Base-by-base conservation (phyloP, 1,140 invertebrate genomes). In the Ips nitidus region DNA sequence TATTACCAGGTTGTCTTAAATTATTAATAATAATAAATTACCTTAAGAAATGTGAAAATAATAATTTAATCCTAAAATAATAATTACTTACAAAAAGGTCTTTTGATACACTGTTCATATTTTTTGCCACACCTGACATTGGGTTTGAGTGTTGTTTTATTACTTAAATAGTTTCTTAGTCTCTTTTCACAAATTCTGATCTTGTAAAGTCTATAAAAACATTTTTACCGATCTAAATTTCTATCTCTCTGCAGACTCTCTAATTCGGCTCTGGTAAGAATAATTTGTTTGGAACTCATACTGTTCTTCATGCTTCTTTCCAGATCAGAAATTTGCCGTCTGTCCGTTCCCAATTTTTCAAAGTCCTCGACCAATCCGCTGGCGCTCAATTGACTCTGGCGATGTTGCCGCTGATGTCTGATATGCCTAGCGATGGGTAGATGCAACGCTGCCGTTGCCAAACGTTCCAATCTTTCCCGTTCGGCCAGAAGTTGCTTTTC, bases 341-440 rank as follows among this genome's bases (percentile, higher is more conserved):
- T 38, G 4, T 45, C 40, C 7, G 47, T 55, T 8, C 36, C 6
- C 37, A 60, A 45, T 36, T 69, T 69, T 2, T 36, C 41, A 37
- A 60, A 8, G 22, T 50, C 57, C 4, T 57, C 57, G 43, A 67
- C 40, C 40, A 56, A 61, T 39, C 41, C 38, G 40, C 22, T 66
- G n/a, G 69, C 69, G 39, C 47, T 56, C 42, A 67, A 22, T 50
- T 71, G 70, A 22, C 68, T 59, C 8, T 66, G 59, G 8, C 69
- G 59, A 53, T 77, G 74, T 60, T 77, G 76, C 41, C 73, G 70
- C 45, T 77, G 77, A 52, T 78, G 77, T 4, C 77, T 60, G 4
- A 78, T 74, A 55, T 77, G 77, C 6, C 75, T 22, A 40, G 45
- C 40, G 62, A 50, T 37, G 66, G 69, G 22, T 42, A 41, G 38